Base-by-base conservation (phyloP, 2,113 vertebrate species). In the Neolamprologus brichardi region DNA sequence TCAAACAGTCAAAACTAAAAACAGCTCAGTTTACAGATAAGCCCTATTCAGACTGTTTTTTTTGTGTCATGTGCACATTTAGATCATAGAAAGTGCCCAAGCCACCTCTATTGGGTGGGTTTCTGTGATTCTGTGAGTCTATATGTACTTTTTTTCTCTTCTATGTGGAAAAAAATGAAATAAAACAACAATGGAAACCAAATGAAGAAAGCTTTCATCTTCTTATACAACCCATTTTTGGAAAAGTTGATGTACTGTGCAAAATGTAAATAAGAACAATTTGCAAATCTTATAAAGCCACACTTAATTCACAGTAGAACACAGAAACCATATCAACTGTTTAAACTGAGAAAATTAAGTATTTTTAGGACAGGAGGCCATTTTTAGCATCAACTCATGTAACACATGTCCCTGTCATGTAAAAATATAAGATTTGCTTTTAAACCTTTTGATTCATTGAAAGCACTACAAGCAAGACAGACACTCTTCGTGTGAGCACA, bases 171-270 rank as follows among this genome's bases (percentile, higher is more conserved):
- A 72, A 72, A 70, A 44, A 15, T 70, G n/a, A 70, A 70, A 18
- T 70, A 39, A 70, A 70, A 3, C n/a, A 41, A 72, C 39, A 15
- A 25, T 44, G 20, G 39, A 72, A 72, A 44, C 37, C 39, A 15
- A 72, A 72, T 25, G 13, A 25, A 44, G 20, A 44, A 72, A 25
- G 8, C 13, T 25, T 25, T 41, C 14, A 15, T 44, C 7, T 44
- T 10, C 13, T 72, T 72, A 17, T 28, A 28, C 32, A 72, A 44
- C 37, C 39, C 39, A 25, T 6, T 41, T 41, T 23, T 1, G 7
- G 37, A 41, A 70, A 70, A 9, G n/a, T 23, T 10, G 3, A 0
- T 23, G 5, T 4, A 72, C 13, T 44, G 39, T 28, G 20, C 0
- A 44, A 72, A 25, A 72, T 46, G n/a, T 39, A 70, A 41, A 41